A percentile compares a stretch with the other conserved stretches of the same genome.
Evolutionary conservation across 2,797 vertebrate genomes (phyloP).

Genomic region (Schizothorax lantsangensis): DNA sequence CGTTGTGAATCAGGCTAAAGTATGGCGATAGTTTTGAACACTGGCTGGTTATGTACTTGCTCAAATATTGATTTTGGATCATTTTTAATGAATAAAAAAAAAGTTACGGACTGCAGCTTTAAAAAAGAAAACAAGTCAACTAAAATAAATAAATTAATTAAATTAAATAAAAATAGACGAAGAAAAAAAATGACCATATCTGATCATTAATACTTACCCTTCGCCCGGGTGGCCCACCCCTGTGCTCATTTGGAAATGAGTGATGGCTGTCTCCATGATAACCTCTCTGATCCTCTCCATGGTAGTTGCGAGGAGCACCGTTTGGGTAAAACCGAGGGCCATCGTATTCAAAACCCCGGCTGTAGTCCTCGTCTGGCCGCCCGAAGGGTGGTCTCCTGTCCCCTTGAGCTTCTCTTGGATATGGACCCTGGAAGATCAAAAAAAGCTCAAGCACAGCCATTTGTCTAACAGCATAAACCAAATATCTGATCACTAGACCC

Average conservation of each 20-base stretch:
- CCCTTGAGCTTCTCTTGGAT: slow-evolving; percentile 68
- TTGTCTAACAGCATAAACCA: neutral
- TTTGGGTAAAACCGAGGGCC: slow-evolving; percentile 78
- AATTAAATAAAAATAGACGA: too few species aligned
- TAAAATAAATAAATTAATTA: neutral
- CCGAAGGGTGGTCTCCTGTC: slow-evolving; percentile 75
- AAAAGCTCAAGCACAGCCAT: neutral
- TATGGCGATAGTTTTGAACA: too few species aligned
- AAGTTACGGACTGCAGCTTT: too few species aligned
- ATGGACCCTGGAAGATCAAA: slow-evolving; percentile 66
- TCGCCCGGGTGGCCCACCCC: slow-evolving; percentile 72
- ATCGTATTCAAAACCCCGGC: slow-evolving; percentile 77
- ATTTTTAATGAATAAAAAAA: too few species aligned
- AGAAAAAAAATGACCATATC: neutral
- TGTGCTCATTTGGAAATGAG: slow-evolving; percentile 72
- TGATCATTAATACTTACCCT: slow-evolving; percentile 70
- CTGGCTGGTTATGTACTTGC: too few species aligned
- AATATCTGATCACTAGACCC: neutral
- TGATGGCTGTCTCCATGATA: slow-evolving; percentile 73
- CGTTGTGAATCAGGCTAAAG: too few species aligned
- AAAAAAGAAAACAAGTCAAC: too few species aligned
- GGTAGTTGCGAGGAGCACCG: slow-evolving; percentile 77
- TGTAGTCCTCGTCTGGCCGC: slow-evolving; percentile 77
- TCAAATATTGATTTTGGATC: too few species aligned
- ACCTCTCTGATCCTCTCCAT: slow-evolving; percentile 76